phyloP scores from a whole-genome alignment of 2,797 vertebrate species.

The Vireo griseus region DNA sequence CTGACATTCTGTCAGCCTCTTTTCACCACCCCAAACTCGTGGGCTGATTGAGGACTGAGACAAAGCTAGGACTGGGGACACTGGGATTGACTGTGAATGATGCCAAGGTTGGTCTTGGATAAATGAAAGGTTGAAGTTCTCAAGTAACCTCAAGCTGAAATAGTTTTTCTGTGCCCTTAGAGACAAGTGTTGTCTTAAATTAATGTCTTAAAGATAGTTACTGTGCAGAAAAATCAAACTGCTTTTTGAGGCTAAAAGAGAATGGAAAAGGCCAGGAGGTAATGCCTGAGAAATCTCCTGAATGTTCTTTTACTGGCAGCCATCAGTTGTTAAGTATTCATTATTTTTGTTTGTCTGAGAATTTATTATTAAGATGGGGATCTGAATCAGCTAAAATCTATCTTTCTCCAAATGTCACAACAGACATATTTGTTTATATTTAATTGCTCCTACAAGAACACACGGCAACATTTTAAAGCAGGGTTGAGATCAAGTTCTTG shows the following conservation, averaged over 20 bases:
- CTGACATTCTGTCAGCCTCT: background rate
- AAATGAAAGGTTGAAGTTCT: background rate
- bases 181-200: background rate
- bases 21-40: background rate
- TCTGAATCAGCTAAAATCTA: background rate
- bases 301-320: background rate
- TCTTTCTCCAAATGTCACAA: background rate
- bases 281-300: background rate
- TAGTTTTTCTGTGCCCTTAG: background rate
- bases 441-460: background rate
- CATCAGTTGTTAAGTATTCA: background rate
- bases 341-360: background rate
- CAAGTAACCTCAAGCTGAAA: background rate
- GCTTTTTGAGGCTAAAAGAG: background rate
- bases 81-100: background rate
- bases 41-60: background rate
- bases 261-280: background rate
- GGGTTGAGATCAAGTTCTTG: background rate
- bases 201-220: background rate
- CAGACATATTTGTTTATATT: background rate
- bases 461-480: background rate
- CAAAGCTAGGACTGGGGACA: background rate
- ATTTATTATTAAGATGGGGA: rapidly evolving
- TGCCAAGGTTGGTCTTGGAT: background rate
- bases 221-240: background rate